phyloP scores from a whole-genome alignment of 2,113 vertebrate species.

The Gulo gulo region DNA sequence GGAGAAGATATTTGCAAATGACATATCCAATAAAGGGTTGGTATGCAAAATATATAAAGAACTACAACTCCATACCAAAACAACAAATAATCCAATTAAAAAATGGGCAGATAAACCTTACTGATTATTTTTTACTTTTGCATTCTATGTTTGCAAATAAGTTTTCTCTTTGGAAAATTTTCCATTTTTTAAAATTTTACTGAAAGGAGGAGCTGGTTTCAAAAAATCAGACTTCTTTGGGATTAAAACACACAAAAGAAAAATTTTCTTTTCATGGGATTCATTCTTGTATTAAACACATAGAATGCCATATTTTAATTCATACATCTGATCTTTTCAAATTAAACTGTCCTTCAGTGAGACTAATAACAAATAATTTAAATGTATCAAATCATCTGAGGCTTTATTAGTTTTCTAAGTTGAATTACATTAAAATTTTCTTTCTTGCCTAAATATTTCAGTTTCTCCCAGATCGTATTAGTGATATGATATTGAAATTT shows the following conservation, averaged over 20 bases:
- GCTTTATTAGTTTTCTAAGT: constrained; percentile 39
- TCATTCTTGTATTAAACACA: neutral
- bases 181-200: neutral
- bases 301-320: neutral
- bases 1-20: neutral
- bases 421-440: constrained; percentile 29
- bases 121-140: neutral
- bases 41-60: neutral
- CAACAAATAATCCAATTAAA: neutral
- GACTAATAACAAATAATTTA: constrained; percentile 42
- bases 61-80: neutral
- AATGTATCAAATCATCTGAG: neutral
- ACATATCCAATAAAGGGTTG: neutral
- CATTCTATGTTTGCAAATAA: neutral
- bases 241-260: neutral
- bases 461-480: neutral
- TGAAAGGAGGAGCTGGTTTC: neutral
- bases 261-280: neutral
- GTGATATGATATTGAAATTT: neutral
- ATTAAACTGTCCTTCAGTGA: constrained; percentile 35
- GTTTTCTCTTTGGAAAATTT: neutral
- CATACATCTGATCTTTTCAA: constrained; percentile 27
- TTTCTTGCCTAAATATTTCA: constrained; percentile 23
- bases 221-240: neutral
- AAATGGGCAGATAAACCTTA: neutral